Evolutionary conservation across 2,113 vertebrate species (phyloP).

Genomic region (Ellobius talpinus): DNA sequence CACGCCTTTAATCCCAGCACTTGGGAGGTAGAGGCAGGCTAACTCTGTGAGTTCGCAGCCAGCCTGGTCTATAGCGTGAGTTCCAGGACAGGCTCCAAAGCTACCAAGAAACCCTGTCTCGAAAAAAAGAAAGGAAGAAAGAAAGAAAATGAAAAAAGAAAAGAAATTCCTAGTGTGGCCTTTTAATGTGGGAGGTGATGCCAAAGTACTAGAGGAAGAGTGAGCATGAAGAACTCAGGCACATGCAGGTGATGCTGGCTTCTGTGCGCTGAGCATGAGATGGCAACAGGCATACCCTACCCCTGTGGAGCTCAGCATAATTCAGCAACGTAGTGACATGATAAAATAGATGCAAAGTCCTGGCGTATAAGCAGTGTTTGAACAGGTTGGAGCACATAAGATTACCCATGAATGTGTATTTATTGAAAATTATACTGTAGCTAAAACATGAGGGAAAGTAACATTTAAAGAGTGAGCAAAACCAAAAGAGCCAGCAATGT

Average conservation of each 20-base stretch:
- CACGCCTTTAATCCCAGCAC: too few relatives aligned
- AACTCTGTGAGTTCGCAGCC: too few relatives aligned
- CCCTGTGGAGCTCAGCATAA: neutral
- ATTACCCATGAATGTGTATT: neutral
- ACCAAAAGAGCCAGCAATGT: conserved; percentile 7
- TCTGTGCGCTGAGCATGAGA: neutral
- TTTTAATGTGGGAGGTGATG: neutral
- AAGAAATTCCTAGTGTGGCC: neutral
- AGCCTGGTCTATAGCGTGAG: too few relatives aligned
- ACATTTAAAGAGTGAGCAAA: conserved; percentile 44
- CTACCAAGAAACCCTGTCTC: too few relatives aligned
- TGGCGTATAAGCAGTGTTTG: conserved; percentile 10
- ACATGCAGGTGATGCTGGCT: neutral
- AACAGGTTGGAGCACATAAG: neutral
- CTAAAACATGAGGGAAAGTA: conserved; percentile 4
- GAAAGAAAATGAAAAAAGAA: neutral
- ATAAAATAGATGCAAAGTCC: neutral
- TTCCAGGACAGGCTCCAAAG: too few relatives aligned
- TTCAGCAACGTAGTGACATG: neutral
- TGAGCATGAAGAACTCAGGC: neutral
- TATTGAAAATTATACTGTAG: neutral
- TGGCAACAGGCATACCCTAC: neutral
- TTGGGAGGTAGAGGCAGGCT: too few relatives aligned
- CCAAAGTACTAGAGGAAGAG: neutral
- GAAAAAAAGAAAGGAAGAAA: too few relatives aligned